A percentile compares a stretch with the other conserved stretches of the same genome.
phyloP scores from a whole-genome alignment of 2,113 vertebrate species.

The Benitochromis conjunctus region DNA sequence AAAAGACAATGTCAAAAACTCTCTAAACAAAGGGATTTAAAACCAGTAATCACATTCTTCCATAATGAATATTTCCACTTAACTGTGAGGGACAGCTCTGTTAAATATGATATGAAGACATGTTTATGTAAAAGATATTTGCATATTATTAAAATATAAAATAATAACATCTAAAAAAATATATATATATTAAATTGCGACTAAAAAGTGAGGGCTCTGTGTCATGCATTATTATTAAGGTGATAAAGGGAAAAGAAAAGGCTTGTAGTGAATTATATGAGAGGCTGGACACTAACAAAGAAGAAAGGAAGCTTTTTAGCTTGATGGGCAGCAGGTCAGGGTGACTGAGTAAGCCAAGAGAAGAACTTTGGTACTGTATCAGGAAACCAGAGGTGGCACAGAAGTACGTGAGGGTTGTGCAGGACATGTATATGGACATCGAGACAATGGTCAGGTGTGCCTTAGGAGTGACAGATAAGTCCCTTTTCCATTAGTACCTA shows the following conservation, averaged over 20 bases:
- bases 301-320: background rate
- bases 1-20: no score
- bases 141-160: background rate
- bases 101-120: background rate
- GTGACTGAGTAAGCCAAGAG: background rate
- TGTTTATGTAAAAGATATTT: background rate
- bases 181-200: fast-evolving
- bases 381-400: background rate
- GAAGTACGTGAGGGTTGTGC: background rate
- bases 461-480: background rate
- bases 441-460: background rate
- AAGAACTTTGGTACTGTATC: background rate
- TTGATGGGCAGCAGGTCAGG: background rate
- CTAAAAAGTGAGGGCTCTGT: background rate
- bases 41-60: background rate
- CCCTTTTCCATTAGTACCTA: background rate
- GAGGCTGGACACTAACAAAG: background rate
- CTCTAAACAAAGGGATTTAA: no score
- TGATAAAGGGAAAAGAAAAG: background rate
- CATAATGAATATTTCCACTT: background rate
- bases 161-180: background rate
- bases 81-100: background rate
- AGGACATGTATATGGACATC: background rate
- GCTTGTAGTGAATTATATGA: background rate
- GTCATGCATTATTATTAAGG: background rate